Evolutionary conservation across 2,113 vertebrate species (phyloP), one percentile per base, ranked within the genome.

Genomic region (Tetraodon nigroviridis): DNA sequence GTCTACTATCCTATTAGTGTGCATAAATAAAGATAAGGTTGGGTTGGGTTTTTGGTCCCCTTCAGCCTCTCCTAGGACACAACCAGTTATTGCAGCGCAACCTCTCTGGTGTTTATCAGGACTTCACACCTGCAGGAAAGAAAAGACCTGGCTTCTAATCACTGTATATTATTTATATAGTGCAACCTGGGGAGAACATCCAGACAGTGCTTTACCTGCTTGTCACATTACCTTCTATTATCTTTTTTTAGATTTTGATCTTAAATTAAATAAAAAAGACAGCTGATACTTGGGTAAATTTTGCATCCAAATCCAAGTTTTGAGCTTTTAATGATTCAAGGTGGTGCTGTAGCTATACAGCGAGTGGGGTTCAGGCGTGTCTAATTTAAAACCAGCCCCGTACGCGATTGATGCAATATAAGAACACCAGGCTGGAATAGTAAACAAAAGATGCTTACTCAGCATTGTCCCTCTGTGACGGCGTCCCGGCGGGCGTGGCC

Each of bases 101-200:
- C 51, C 40, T 46, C 67, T 58, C 51, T 63, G 46, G 64, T 11
- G 47, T 80, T 80, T 69, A 80, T 82, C 70, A 73, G 66, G 47
- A 69, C 66, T n/a, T 63, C 59, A 63, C 69, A 81, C 71, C 73
- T 78, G 78, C 65, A 79, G 80, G 74, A 75, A 81, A 68, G 72
- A 69, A 20, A 37, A 37, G 32, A 41, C 61, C 40, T 7, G 27
- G 42, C 67, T 67, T 54, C 49, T 55, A 54, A 55, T 61, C 40
- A 40, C 41, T 53, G 60, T 49, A 68, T 61, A 67, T 58, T 50
- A 50, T 68, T 57, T 49, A 58, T 44, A 56, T 60, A 67, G 64
- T 75, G 54, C 48, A 53, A 24, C 22, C 32, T 37, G 32, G 32
- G 32, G 8, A 12, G 19, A 65, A 52, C 50, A 56, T 1, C 27